Evolutionary conservation across 92 coral and sea anemone genomes (phyloP), one percentile per base, ranked within the genome.

Genomic region (Epizoanthus ramosus): DNA sequence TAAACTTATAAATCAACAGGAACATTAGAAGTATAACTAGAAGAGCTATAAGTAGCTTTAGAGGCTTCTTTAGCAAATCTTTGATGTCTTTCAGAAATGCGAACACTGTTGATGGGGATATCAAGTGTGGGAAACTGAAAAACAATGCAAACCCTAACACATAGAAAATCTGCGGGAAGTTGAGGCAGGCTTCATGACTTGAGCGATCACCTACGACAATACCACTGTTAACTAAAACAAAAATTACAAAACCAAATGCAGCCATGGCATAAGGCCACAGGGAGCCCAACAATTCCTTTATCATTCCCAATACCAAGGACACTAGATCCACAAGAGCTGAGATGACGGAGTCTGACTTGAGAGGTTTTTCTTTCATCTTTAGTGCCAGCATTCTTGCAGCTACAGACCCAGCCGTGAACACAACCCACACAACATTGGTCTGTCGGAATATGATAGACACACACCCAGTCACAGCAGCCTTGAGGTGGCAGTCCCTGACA

Each of bases 91-190:
- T 80, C 9, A 88, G 47, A 43, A 85, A 94, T 37, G 65, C 73
- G 8, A 67, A 28, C 3, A 92, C 67, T 58, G 83, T 79, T 50
- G 80, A 75, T 3, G 98, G 91, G 0, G 87, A 89, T 9, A 90
- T 22, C 1, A 95, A 70, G 58, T 87, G 84, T 8, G 99, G 79
- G 83, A 88, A 68, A 18, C 98, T 94, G 72, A 94, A 97, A n/a
- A 86, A 79, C 33, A 86, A 74, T 1, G 91, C 87, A 63, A 97
- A 97, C 1, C 90, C 86, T 8, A 93, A 72, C 35, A 97, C 85
- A 79, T 97, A 97, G 75, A 93, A 97, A 6, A 94, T 28, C 70
- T 97, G 99, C 3, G 99, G 99, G 80, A 97, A 86, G 71, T 97
- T 97, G 5, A 97, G 80, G 69, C 92, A 85, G 8, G 97, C 93